A percentile compares a stretch with the other conserved stretches of the same genome.
Conservation (phyloP, 2,113 vertebrate genomes). For the Tragelaphus buxtoni region DNA sequence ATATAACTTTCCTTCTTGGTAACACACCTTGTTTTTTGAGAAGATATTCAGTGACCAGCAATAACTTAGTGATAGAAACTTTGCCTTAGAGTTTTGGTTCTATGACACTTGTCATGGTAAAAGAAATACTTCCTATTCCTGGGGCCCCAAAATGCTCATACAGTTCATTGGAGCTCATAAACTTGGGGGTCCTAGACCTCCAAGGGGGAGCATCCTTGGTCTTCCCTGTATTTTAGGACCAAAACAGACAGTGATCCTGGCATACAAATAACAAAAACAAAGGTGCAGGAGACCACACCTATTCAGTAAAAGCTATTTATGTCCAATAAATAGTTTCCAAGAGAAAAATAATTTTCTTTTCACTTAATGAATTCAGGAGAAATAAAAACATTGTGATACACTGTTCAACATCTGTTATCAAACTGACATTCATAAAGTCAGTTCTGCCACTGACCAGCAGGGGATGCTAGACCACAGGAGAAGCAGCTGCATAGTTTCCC, state of each 20-base stretch:
- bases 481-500: background rate
- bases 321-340: conserved; percentile 72
- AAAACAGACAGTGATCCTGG: background rate
- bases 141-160: background rate
- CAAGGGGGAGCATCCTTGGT: background rate
- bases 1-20: background rate
- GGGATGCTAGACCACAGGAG: conserved; percentile 63
- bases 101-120: background rate
- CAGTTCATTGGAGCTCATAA: background rate
- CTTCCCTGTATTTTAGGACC: background rate
- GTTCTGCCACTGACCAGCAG: conserved; percentile 71
- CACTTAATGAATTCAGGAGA: conserved; percentile 23
- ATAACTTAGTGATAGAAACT: background rate
- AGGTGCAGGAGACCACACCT: background rate
- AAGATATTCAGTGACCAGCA: conserved; percentile 28
- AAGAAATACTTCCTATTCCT: background rate
- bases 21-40: background rate
- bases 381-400: background rate
- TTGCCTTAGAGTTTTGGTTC: conserved; percentile 27
- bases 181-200: background rate
- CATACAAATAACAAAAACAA: conserved; percentile 9
- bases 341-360: conserved; percentile 34
- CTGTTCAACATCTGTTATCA: background rate
- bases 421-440: background rate
- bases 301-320: background rate